Evolutionary conservation across 2,888 invertebrate species (phyloP), one percentile per base, ranked within the genome.

Genomic region (Mythimna albipuncta): DNA sequence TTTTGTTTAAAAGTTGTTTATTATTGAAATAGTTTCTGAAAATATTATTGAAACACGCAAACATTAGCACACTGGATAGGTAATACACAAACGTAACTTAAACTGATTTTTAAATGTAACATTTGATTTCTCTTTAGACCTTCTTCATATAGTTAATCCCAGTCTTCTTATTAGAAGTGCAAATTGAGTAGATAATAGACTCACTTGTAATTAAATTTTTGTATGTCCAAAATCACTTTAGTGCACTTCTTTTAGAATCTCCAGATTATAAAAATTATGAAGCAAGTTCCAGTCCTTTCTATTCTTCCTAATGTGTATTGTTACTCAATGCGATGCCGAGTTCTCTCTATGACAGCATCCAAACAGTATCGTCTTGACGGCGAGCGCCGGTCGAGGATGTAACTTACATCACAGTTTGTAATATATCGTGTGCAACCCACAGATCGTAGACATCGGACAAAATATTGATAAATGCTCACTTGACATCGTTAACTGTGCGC

Each of bases 401-500:
- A 35, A 6, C 3, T 75, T n/a, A 21, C 69, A 16, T 47, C 54
- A 50, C 21, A n/a, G 11, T 6, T 1, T 38, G 54, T 21, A 52
- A 52, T 65, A 44, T 11, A 41, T n/a, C 11, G 44, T 7, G 26
- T 44, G 58, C 52, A 44, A 44, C 35, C 35, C 52, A 9, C 41
- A 32, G 10, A 11, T 21, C 67, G 47, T n/a, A 19, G 10, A 13
- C 54, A n/a, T 67, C 19, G 50, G 68, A 41, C n/a, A 11, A 38
- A 3, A 38, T 47, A 19, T 47, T 61, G 38, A 32, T 21, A 32
- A 35, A n/a, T 16, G 38, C 35, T 21, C 38, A 50, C 76, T 76
- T 61, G 74, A 76, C 76, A 68, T 61, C 54, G 16, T 13, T 6
- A 19, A 41, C 44, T 47, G 52, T 50, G 32, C 50, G n/a, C 32